phyloP scores from a whole-genome alignment of 2,113 vertebrate genomes.

The Tyrannus savana region DNA sequence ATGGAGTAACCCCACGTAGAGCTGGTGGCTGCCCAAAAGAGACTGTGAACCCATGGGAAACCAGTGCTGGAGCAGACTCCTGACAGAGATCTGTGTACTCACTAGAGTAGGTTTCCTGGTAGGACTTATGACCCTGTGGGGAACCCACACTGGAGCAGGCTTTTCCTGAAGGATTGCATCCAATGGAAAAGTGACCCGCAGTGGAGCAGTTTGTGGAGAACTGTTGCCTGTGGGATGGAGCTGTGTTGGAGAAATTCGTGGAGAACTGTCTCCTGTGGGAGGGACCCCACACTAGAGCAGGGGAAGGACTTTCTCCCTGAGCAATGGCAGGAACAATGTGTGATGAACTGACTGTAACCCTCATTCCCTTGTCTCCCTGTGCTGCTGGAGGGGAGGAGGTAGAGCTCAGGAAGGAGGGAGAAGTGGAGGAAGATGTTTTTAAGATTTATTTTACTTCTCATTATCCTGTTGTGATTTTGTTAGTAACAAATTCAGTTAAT shows the following conservation, averaged over 20 bases:
- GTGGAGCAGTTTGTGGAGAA: not conserved
- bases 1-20: no score
- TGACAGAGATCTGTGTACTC: not conserved
- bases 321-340: not conserved
- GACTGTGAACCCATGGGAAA: not conserved
- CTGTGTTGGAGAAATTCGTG: not conserved
- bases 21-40: no score
- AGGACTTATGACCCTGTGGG: no score
- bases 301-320: not conserved
- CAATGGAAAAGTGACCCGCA: not conserved
- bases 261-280: not conserved
- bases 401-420: not conserved
- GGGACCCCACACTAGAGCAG: not conserved
- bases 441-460: not conserved
- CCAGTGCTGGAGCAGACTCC: not conserved
- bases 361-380: not conserved
- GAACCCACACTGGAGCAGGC: not conserved
- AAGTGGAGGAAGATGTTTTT: not conserved
- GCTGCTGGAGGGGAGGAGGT: not conserved
- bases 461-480: not conserved
- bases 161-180: not conserved
- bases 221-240: not conserved
- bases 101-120: not conserved
- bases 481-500: not conserved
- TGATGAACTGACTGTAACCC: not conserved